phyloP scores from a whole-genome alignment of 2,888 invertebrate genomes.

The Drosophila monieri region DNA sequence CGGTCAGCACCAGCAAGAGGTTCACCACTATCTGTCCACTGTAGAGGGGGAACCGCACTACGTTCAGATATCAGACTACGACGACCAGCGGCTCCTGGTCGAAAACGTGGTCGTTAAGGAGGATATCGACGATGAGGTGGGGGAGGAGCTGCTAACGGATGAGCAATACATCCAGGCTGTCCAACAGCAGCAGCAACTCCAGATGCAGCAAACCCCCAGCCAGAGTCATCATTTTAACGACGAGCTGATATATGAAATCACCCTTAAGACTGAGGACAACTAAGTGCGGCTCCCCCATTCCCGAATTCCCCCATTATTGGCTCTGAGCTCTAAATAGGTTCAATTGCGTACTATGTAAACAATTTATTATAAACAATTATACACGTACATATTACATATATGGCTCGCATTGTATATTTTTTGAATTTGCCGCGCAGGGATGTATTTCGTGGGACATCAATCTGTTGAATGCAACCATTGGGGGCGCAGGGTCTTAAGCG shows the following conservation, averaged over 20 bases:
- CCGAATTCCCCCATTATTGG: neutral
- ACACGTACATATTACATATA: neutral
- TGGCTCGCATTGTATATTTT: neutral
- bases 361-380: neutral
- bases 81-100: conserved; percentile 42
- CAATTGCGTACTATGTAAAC: neutral
- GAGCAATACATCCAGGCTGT: conserved; percentile 42
- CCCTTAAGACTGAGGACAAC: conserved; percentile 67
- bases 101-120: conserved; percentile 13
- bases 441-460: conserved; percentile 50
- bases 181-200: conserved; percentile 36
- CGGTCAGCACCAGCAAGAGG: conserved; percentile 10
- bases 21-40: conserved; percentile 11
- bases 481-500: neutral
- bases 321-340: conserved; percentile 24
- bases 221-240: conserved; percentile 41
- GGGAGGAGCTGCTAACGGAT: conserved; percentile 36
- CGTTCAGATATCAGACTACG: conserved; percentile 43
- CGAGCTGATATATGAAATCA: conserved; percentile 70
- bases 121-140: conserved; percentile 31
- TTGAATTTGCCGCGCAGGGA: conserved; percentile 47
- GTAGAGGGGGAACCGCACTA: conserved; percentile 25
- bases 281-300: conserved; percentile 33
- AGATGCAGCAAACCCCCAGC: conserved; percentile 31
- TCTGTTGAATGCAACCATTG: conserved; percentile 12